Percentiles rank a stretch among this genome's conserved stretches.
These are phyloP conservation scores for Drosophila bunnanda DNA, from an alignment of 2,888 invertebrate species.

Conservation along the genomic window DNA sequence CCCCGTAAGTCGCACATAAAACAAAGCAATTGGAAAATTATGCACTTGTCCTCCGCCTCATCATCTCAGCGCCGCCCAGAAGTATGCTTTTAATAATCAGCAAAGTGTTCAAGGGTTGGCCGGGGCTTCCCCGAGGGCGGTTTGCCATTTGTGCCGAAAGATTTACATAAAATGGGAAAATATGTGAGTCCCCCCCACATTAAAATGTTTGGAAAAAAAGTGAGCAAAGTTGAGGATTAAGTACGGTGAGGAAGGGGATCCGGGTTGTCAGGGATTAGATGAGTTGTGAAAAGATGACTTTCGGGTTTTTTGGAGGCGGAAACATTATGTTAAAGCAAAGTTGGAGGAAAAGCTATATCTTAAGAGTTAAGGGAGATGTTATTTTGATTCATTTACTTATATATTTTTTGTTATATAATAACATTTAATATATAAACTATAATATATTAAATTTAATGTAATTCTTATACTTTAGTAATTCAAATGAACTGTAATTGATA, in stretches of 20 bases:
- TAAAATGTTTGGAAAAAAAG: conserved; percentile 23
- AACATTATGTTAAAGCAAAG: not conserved
- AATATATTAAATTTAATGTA: too few species aligned
- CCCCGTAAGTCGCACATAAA: conserved; percentile 52
- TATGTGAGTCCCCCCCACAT: conserved; percentile 34
- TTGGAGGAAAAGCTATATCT: not conserved
- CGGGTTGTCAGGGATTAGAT: conserved; percentile 14
- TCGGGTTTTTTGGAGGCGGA: conserved; percentile 2
- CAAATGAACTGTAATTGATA: not conserved
- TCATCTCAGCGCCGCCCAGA: conserved; percentile 50
- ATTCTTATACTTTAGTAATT: not conserved
- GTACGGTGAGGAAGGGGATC: conserved; percentile 8
- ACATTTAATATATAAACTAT: too few species aligned
- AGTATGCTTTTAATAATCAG: conserved; percentile 77
- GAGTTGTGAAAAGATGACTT: conserved; percentile 27
- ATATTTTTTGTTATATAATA: too few species aligned
- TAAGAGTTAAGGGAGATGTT: not conserved
- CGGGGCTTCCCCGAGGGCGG: conserved; percentile 17
- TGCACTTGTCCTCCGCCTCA: conserved; percentile 75
- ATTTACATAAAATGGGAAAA: conserved; percentile 47
- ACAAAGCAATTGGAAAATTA: conserved; percentile 84
- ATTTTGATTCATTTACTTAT: too few species aligned
- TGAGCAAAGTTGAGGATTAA: conserved; percentile 35
- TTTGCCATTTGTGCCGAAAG: conserved; percentile 36
- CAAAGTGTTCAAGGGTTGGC: conserved; percentile 63